A percentile compares a stretch with the other conserved stretches of the same genome.
Evolutionary conservation across 2,888 invertebrate species (phyloP).

Genomic region (Oeneis ivallda): DNA sequence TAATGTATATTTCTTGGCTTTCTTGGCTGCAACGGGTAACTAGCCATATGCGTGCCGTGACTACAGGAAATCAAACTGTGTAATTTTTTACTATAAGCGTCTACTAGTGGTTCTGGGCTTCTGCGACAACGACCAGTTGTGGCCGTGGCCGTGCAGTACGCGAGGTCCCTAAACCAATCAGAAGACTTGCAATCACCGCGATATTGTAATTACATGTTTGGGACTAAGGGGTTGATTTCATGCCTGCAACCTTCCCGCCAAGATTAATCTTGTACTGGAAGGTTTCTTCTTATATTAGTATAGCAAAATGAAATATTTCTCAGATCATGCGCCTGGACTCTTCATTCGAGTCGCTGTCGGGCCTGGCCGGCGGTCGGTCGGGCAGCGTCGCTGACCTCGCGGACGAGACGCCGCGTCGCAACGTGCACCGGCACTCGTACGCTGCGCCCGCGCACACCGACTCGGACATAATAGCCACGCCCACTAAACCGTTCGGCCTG

Average conservation of each 20-base stretch:
- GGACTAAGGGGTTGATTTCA: background rate
- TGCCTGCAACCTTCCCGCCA: background rate
- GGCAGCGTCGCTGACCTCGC: conserved; percentile 93
- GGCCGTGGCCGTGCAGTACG: too few relatives aligned
- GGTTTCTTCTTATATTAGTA: background rate
- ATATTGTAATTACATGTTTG: background rate
- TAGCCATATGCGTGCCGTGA: too few relatives aligned
- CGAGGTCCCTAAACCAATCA: background rate
- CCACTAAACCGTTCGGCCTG: conserved; percentile 91
- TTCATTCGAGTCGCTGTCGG: conserved; percentile 88
- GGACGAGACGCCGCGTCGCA: conserved; percentile 81
- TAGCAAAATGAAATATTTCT: background rate
- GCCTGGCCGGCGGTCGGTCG: conserved; percentile 85
- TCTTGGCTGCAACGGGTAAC: too few relatives aligned
- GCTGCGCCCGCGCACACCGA: conserved; percentile 78
- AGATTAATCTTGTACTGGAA: background rate
- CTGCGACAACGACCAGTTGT: too few relatives aligned
- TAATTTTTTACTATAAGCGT: too few relatives aligned
- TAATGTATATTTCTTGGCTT: too few relatives aligned
- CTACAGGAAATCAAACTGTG: too few relatives aligned
- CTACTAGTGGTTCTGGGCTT: too few relatives aligned
- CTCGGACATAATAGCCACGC: conserved; percentile 76
- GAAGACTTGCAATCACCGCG: background rate
- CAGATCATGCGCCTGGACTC: conserved; percentile 92
- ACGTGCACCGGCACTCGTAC: conserved; percentile 80